Conservation (phyloP, 2,113 vertebrate species). For the Tachycineta bicolor region DNA sequence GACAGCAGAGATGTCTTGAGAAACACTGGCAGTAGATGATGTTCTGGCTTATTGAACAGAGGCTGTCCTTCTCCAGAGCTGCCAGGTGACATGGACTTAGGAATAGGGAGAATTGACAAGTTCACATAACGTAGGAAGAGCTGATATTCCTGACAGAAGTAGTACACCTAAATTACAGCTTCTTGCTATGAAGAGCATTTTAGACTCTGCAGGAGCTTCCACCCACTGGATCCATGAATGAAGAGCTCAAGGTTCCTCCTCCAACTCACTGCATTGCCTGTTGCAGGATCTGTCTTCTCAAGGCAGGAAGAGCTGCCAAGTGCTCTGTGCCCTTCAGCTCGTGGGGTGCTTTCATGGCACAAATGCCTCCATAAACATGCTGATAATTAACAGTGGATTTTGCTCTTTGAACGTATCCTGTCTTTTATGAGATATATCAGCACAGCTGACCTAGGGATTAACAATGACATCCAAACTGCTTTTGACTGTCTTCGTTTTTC, state of each 20-base stretch:
- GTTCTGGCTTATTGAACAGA: not conserved
- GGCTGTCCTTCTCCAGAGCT: not conserved
- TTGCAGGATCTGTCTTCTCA: not conserved
- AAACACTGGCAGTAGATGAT: not conserved
- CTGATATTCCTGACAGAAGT: not conserved
- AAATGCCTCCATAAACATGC: not conserved
- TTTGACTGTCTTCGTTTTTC: not conserved
- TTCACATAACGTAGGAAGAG: not conserved
- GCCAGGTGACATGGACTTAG: not conserved
- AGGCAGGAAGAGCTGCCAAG: not conserved
- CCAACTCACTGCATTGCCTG: accelerated
- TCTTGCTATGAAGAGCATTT: not conserved
- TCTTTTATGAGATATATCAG: not conserved
- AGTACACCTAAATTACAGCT: not conserved
- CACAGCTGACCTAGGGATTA: constrained; percentile 24
- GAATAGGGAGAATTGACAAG: not conserved
- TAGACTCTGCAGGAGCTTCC: not conserved
- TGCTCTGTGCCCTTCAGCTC: not conserved
- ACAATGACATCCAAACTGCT: not conserved
- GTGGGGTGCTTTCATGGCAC: not conserved
- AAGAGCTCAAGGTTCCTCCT: not conserved
- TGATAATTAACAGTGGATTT: not conserved
- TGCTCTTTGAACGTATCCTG: not conserved
- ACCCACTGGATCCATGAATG: not conserved
- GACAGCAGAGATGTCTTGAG: not conserved